Conservation (phyloP, 2,113 vertebrate genomes). For the Ramphastos sulfuratus region DNA sequence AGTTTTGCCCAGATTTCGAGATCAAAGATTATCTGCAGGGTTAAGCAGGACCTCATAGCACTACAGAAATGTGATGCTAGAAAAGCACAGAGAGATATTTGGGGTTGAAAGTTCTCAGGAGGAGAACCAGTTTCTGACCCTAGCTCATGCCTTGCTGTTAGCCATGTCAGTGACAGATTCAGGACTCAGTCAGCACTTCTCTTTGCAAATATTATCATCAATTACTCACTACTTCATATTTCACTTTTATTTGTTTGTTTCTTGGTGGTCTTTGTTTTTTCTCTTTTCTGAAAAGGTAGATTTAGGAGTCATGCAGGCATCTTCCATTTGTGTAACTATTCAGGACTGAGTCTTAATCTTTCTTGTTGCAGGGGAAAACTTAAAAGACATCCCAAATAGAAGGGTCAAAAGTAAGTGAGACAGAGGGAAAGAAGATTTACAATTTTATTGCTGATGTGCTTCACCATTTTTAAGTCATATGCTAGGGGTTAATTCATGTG, state of each 20-base stretch:
- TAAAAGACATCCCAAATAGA: not conserved
- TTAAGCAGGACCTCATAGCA: not conserved
- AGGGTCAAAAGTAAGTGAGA: not conserved
- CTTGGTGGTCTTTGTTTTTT: not conserved
- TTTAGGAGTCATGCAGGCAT: not conserved
- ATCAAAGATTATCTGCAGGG: not conserved
- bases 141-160: not conserved
- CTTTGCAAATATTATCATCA: not conserved
- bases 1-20: constrained; percentile 11
- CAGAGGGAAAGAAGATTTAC: not conserved
- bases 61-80: not conserved
- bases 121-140: not conserved
- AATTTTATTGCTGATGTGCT: not conserved
- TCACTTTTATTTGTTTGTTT: too few relatives aligned
- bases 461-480: not conserved
- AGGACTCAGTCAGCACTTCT: not conserved
- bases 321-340: not conserved
- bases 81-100: not conserved
- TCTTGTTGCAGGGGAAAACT: not conserved
- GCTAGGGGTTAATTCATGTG: not conserved
- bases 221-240: not conserved
- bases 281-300: not conserved
- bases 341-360: not conserved
- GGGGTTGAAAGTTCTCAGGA: not conserved
- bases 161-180: not conserved